Conservation (phyloP, 2,888 invertebrate genomes). For the Clitarchus hookeri region DNA sequence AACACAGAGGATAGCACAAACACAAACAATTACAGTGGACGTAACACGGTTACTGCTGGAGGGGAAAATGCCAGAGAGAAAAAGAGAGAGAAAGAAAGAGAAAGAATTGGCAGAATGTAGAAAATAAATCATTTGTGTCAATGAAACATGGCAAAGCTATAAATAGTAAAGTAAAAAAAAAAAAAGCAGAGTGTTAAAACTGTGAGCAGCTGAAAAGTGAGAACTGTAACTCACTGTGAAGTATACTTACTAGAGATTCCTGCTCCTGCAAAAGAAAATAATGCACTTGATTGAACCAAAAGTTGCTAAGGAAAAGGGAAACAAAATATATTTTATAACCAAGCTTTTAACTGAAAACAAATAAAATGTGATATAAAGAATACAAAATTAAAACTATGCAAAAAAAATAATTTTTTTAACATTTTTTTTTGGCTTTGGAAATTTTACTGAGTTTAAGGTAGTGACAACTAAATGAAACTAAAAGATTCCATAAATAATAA, state of each 20-base stretch:
- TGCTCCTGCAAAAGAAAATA: slow-evolving; percentile 59
- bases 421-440: too few species aligned
- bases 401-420: background rate
- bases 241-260: slow-evolving; percentile 69
- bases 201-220: slow-evolving; percentile 30
- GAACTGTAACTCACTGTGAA: slow-evolving; percentile 4
- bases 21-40: slow-evolving; percentile 6
- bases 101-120: background rate
- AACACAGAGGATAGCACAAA: background rate
- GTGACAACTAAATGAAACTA: too few species aligned
- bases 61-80: background rate
- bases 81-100: background rate
- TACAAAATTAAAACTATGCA: background rate
- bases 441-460: too few species aligned
- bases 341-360: slow-evolving; percentile 22
- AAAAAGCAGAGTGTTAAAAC: slow-evolving; percentile 35
- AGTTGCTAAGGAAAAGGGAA: slow-evolving; percentile 20
- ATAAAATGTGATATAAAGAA: slow-evolving; percentile 4
- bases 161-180: slow-evolving; percentile 15
- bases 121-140: background rate
- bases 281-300: slow-evolving; percentile 28
- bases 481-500: too few species aligned
- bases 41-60: background rate
- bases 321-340: slow-evolving; percentile 5
- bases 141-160: background rate